These are phyloP conservation scores for Lepus americanus DNA, from an alignment of 2,113 vertebrate genomes.

Conservation along the genomic window DNA sequence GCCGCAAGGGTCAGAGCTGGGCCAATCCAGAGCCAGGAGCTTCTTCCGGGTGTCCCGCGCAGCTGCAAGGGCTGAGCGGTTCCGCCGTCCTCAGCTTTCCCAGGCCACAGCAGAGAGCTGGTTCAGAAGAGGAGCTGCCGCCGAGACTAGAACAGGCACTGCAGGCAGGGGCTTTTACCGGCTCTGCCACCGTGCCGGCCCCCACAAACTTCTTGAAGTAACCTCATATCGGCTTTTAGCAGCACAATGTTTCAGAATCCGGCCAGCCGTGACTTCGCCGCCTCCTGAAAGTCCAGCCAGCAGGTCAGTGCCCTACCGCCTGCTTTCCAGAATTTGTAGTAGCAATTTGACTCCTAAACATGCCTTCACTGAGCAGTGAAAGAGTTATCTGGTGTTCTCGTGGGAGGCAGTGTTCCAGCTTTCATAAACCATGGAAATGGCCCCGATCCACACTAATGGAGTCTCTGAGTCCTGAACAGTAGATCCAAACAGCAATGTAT, in stretches of 20 bases:
- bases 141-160: too few relatives aligned
- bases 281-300: neutral
- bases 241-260: neutral
- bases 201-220: too few relatives aligned
- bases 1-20: too few relatives aligned
- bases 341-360: neutral
- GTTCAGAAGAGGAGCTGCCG: too few relatives aligned
- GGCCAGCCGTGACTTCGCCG: neutral
- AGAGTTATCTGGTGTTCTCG: neutral
- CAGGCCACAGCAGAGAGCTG: too few relatives aligned
- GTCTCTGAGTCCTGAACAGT: neutral
- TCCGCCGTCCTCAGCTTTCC: too few relatives aligned
- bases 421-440: neutral
- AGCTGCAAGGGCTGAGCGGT: too few relatives aligned
- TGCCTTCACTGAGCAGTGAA: neutral
- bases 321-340: neutral
- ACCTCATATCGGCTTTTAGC: neutral
- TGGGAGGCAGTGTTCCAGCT: neutral
- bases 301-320: accelerated
- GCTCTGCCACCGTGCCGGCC: too few relatives aligned
- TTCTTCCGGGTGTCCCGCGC: too few relatives aligned
- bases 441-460: neutral
- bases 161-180: too few relatives aligned
- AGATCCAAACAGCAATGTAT: neutral
- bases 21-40: too few relatives aligned